A percentile compares a stretch with the other conserved stretches of the same genome.
Evolutionary conservation across 2,113 vertebrate species (phyloP).

Genomic region (Rhea pennata): DNA sequence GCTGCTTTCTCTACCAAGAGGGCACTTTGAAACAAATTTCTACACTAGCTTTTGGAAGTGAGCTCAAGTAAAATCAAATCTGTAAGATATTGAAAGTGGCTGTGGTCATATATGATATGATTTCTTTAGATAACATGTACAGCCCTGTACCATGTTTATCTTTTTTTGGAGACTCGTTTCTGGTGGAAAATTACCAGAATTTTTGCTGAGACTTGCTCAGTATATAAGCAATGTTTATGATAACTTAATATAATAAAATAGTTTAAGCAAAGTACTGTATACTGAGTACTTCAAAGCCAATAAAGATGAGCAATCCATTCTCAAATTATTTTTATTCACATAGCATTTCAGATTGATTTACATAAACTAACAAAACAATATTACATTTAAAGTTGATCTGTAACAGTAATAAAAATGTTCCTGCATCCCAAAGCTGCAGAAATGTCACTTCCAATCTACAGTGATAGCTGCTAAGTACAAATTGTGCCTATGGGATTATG

Average conservation of each 20-base stretch:
- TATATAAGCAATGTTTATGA: not conserved
- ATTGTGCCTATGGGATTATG: slow-evolving; percentile 42
- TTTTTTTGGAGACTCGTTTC: slow-evolving; percentile 1
- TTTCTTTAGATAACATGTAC: not conserved
- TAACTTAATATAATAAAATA: not conserved
- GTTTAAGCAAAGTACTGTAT: slow-evolving; percentile 11
- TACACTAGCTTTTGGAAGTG: not conserved
- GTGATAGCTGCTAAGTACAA: slow-evolving; percentile 37
- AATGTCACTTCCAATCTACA: slow-evolving; percentile 33
- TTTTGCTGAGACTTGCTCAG: not conserved
- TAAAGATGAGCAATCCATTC: not conserved
- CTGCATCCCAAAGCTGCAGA: slow-evolving; percentile 51
- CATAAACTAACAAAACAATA: slow-evolving; percentile 63
- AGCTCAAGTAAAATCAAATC: slow-evolving; percentile 27
- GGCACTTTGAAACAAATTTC: not conserved
- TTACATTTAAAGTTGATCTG: slow-evolving; percentile 57
- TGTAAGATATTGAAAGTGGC: not conserved
- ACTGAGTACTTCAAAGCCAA: slow-evolving; percentile 26
- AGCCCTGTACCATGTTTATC: not conserved
- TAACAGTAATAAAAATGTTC: slow-evolving; percentile 48
- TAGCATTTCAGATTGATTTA: slow-evolving; percentile 42
- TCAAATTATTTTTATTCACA: slow-evolving; percentile 40
- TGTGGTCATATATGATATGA: not conserved
- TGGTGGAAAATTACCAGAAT: slow-evolving; percentile 39
- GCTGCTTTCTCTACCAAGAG: not conserved